Base-by-base conservation (phyloP, 2,888 invertebrate genomes). In the Gortyna flavago region DNA sequence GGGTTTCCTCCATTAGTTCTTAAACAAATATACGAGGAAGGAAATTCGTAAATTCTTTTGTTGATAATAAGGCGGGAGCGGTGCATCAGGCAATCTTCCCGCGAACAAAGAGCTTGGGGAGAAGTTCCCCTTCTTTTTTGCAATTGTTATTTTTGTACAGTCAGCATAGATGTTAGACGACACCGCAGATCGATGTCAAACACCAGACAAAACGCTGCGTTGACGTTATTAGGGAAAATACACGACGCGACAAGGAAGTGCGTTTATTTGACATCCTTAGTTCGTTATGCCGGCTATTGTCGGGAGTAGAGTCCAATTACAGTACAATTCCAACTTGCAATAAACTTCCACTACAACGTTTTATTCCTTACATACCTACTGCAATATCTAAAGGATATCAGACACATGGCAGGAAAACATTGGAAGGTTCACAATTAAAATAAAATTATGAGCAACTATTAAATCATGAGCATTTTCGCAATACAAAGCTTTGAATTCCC, bases 91-190 rank as follows among this genome's bases (percentile, higher is more conserved):
- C 90, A 92, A 93, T 94, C 92, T 93, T 91, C 88, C 88, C 87
- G 75, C 80, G 85, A 91, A 92, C 93, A 94, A 93, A 93, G 91
- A 91, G 87, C 90, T 66, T 93, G 81, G 75, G 84, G 73, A 76
- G 72, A 91, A 89, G 88, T 89, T 93, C 91, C 94, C 93, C 93
- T 92, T 90, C 88, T 91, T 91, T 91, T 90, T 91, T 92, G 93
- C 94, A 94, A 93, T 94, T 94, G 93, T 94, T 94, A 93, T 95
- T 95, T 94, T 92, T 90, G 89, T 92, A 90, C 85, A 90, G 93
- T 93, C 93, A 92, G 92, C 92, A 51, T 57, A 54, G 84, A 85
- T 90, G 89, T 90, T 89, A 85, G 84, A 75, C 84, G 85, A 84
- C 86, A 87, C 80, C 83, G 69, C 87, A 86, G 88, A 92, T 90